Evolutionary conservation across 2,888 invertebrate genomes (phyloP), one percentile per base, ranked within the genome.

Genomic region (Coenonympha glycerion): DNA sequence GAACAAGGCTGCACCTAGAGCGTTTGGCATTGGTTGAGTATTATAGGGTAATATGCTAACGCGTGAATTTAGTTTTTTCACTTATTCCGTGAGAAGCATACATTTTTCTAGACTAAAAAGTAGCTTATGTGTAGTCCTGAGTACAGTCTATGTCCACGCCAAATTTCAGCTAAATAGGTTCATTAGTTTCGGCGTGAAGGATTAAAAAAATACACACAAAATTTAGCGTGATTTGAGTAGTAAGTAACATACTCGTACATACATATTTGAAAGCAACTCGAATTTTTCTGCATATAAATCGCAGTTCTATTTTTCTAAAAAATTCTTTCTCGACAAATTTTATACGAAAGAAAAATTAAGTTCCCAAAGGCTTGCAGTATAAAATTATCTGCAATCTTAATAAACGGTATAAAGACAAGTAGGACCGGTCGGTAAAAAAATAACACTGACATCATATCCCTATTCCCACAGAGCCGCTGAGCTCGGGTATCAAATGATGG

Each of bases 391-490:
- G 66, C 63, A 72, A 76, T 76, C 68, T 68, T 69, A 76, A 69
- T 68, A 72, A 73, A 73, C 71, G 70, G 70, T 64, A 73, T 58
- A 60, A 59, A 56, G 58, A 59, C 64, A 53, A 58, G 61, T 59
- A 45, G 45, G 52, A 52, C 61, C 52, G 62, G 63, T 62, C 52
- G 48, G 53, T 53, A 61, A 60, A 60, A 71, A 68, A 66, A 66
- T 60, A 61, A 64, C 58, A 68, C 68, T 79, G 77, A 75, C 74
- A 78, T 76, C 74, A 75, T 73, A 79, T 71, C 74, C 74, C 74
- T 78, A 76, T 81, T 79, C 73, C 71, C 79, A 76, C 72, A 77
- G 69, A 15, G 22, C 22, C 58, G 47, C 11, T 16, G 19, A 19
- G 71, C 67, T 65, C 61, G 63, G 62, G 64, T 67, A 72, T 73